Evolutionary conservation across 2,888 invertebrate genomes (phyloP).

Genomic region (Cerceris rybyensis): DNA sequence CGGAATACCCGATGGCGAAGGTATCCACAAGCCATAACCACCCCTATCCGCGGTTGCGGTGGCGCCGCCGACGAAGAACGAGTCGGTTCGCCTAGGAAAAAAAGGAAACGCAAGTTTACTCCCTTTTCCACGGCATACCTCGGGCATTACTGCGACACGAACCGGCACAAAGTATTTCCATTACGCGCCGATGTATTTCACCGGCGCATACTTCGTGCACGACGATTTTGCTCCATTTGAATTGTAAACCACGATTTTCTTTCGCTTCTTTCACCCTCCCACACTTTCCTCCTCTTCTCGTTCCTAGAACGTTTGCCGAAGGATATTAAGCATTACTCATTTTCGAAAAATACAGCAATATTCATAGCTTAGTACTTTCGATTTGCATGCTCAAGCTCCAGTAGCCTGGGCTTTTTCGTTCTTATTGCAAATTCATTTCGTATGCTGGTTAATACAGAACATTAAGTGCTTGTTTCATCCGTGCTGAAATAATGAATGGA

Average conservation of each 20-base stretch:
- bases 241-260: slow-evolving; percentile 67
- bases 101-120: slow-evolving; percentile 32
- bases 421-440: not conserved
- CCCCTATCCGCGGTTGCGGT: slow-evolving; percentile 44
- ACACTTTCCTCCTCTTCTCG: no score
- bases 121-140: slow-evolving; percentile 51
- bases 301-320: not conserved
- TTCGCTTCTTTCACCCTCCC: not conserved
- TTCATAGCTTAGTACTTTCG: not conserved
- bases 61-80: slow-evolving; percentile 21
- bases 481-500: no score
- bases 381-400: slow-evolving; percentile 1
- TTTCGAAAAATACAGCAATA: slow-evolving; percentile 26
- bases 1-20: slow-evolving; percentile 42
- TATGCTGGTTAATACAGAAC: not conserved
- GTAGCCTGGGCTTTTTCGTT: not conserved
- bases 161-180: slow-evolving; percentile 65
- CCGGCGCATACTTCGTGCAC: slow-evolving; percentile 45
- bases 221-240: slow-evolving; percentile 69
- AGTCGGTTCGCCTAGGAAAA: not conserved
- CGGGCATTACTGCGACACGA: slow-evolving; percentile 55
- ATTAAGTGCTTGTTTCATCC: not conserved
- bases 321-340: slow-evolving; percentile 40
- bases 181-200: slow-evolving; percentile 61
- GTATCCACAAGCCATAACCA: slow-evolving; percentile 56